These are phyloP conservation scores for Passer domesticus DNA, from an alignment of 2,113 vertebrate genomes.

Conservation along the genomic window DNA sequence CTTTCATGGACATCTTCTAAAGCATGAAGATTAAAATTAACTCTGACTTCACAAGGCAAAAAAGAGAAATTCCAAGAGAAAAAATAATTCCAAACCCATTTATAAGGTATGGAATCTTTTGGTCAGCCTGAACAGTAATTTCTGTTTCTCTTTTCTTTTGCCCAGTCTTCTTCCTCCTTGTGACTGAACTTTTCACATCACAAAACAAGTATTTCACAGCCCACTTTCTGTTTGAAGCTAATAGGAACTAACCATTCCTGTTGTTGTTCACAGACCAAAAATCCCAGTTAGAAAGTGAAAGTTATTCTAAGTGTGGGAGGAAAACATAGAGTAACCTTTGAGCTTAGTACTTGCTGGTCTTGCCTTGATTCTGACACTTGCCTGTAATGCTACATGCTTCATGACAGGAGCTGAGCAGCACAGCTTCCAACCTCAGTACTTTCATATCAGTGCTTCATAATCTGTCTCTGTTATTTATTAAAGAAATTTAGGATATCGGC, in stretches of 20 bases:
- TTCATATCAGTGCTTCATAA: not conserved
- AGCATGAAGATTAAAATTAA: not conserved
- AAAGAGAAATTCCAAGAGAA: not conserved
- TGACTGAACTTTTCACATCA: not conserved
- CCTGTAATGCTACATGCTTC: not conserved
- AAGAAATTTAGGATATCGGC: not conserved
- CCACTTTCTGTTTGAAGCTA: not conserved
- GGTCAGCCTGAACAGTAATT: not conserved
- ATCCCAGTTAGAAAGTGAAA: not conserved
- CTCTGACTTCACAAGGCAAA: not conserved
- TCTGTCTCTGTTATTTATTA: not conserved
- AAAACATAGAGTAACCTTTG: not conserved
- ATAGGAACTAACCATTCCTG: not conserved
- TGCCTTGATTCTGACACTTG: not conserved
- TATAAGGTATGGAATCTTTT: not conserved
- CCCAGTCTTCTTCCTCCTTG: rapidly evolving
- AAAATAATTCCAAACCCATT: not conserved
- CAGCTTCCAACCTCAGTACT: not conserved
- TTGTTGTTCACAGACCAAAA: not conserved
- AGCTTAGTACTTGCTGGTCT: not conserved
- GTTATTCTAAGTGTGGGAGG: not conserved
- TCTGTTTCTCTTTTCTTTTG: not conserved
- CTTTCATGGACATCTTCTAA: not conserved
- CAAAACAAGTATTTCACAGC: not conserved
- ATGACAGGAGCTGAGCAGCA: not conserved